Conservation (phyloP, 2,888 invertebrate genomes). For the Drosophila affinis region DNA sequence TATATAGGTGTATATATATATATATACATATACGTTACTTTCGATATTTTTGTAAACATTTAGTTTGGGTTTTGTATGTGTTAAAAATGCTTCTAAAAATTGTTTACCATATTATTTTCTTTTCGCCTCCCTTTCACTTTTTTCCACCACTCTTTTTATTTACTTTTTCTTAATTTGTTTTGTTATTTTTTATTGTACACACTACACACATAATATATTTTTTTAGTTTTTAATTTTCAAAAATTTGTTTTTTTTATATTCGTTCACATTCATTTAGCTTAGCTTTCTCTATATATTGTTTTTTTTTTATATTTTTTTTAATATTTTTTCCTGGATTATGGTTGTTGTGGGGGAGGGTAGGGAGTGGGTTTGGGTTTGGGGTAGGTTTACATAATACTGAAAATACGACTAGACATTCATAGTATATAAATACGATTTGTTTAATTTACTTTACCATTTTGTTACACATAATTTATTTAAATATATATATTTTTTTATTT, state of each 20-base stretch:
- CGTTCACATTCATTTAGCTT: slow-evolving; percentile 53
- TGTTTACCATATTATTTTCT: slow-evolving; percentile 63
- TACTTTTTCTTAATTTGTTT: slow-evolving; percentile 33
- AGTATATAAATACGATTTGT: slow-evolving; percentile 74
- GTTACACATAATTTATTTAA: slow-evolving; percentile 50
- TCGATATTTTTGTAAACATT: slow-evolving; percentile 71
- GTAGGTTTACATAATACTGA: slow-evolving; percentile 82
- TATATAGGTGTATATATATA: slow-evolving; percentile 37
- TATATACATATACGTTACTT: slow-evolving; percentile 48
- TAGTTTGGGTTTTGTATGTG: slow-evolving; percentile 65
- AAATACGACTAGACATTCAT: slow-evolving; percentile 84
- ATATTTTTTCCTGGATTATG: slow-evolving; percentile 33
- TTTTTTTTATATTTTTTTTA: slow-evolving; percentile 12
- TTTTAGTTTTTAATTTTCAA: slow-evolving; percentile 53
- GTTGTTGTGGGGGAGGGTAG: slow-evolving; percentile 26
- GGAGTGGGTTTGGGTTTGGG: not conserved
- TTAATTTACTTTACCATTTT: slow-evolving; percentile 60
- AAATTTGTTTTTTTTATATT: slow-evolving; percentile 66
- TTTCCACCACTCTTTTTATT: slow-evolving; percentile 32
- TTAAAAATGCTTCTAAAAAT: slow-evolving; percentile 80
- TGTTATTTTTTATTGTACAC: slow-evolving; percentile 72
- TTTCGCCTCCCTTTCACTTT: not conserved
- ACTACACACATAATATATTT: slow-evolving; percentile 73
- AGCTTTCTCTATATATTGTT: slow-evolving; percentile 35
- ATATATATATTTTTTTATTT: slow-evolving; percentile 50